Evolutionary conservation across 1,140 invertebrate genomes (phyloP), one percentile per base, ranked within the genome.

Genomic region (Eupristina koningsbergeri): DNA sequence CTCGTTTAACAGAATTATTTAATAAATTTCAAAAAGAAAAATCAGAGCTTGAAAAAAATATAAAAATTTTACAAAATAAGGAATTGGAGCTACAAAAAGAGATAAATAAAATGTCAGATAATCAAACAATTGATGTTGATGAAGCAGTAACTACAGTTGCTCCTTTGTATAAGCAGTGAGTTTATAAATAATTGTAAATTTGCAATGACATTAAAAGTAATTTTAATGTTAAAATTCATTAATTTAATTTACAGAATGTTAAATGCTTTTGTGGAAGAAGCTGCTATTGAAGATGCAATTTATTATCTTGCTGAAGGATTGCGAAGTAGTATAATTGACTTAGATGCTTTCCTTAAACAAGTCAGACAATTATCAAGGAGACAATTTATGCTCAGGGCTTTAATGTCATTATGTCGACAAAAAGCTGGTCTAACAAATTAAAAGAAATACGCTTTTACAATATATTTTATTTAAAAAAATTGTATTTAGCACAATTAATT

Each of bases 271-370:
- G 98, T 98, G 75, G 98, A 99, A 93, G 99, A 99, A 93, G 97
- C 98, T 87, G 98, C 99, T 19, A 96, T 97, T 74, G 98, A 99
- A 93, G 99, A 99, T 94, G 97, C 98, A 77, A 99, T 99, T 88
- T 99, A 99, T 92, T 99, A 98, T 91, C 95, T 99, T 89, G 98
- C 98, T n/a, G 98, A 99, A 93, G 98, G 97, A 36, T 92, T 99
- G 77, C 94, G 98, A 85, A 96, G 96, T 87, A 96, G 97, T 80
- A 97, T 98, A 7, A 98, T 99, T 89, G 98, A 99, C 93, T 92
- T 99, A 87, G 98, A 99, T 89, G 96, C 97, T 67, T 99, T 99
- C 93, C 93, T 99, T 81, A 99, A 99, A 93, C 97, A 99, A 94
- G 97, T 99, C 2, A 95, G 99, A 85, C 96, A 97, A 85, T 93